Percentiles rank a stretch among this genome's conserved stretches.
phyloP scores from a whole-genome alignment of 2,113 vertebrate species.

The Philantomba maxwellii region DNA sequence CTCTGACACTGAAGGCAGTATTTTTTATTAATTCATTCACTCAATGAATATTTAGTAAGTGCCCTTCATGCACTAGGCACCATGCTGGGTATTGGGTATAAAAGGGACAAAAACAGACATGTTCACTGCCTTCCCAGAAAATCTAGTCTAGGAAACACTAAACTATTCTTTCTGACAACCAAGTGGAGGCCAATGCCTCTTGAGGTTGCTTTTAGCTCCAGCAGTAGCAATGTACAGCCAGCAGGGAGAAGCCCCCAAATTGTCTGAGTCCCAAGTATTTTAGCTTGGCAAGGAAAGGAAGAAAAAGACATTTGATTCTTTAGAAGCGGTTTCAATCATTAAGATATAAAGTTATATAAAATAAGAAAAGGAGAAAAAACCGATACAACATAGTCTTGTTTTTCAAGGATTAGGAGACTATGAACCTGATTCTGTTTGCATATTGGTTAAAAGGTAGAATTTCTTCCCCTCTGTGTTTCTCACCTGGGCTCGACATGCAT shows the following conservation, averaged over 20 bases:
- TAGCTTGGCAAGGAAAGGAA: neutral
- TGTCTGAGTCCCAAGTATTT: neutral
- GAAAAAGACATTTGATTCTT: neutral
- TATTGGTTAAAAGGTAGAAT: neutral
- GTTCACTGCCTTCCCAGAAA: neutral
- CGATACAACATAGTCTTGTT: neutral
- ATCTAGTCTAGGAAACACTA: neutral
- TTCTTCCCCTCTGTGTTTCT: neutral
- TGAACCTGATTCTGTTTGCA: neutral
- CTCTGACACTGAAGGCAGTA: neutral
- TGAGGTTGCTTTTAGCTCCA: neutral
- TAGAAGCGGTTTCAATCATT: neutral
- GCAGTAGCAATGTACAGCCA: neutral
- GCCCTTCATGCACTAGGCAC: neutral
- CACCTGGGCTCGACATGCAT: fast-evolving
- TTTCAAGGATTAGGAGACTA: neutral
- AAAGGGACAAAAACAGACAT: neutral
- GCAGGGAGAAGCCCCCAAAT: neutral
- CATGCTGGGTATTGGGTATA: neutral
- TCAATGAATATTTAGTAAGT: neutral
- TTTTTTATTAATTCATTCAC: neutral
- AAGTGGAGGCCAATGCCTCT: neutral
- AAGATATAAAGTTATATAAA: neutral
- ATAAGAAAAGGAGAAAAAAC: neutral
- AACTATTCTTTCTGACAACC: neutral